Evolutionary conservation across 2,797 vertebrate genomes (phyloP).

Genomic region (Arnoldichthys spilopterus): DNA sequence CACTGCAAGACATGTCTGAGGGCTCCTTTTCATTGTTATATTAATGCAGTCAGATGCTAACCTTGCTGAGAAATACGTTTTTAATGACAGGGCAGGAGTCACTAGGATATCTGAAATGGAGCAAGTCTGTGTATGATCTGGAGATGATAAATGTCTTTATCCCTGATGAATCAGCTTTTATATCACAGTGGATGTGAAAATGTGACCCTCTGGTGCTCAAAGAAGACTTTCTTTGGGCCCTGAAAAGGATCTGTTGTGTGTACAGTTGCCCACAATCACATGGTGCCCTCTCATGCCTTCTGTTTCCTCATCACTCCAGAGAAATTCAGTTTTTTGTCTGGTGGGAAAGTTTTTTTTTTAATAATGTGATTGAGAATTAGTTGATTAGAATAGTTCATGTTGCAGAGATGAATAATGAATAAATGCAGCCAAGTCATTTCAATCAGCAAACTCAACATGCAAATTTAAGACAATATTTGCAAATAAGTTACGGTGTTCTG

Average conservation of each 20-base stretch:
- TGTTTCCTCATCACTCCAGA: conserved; percentile 30
- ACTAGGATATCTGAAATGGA: background rate
- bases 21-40: background rate
- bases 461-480: background rate
- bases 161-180: conserved; percentile 51
- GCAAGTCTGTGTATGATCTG: conserved; percentile 33
- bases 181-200: conserved; percentile 33
- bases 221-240: conserved; percentile 55
- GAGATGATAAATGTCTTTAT: conserved; percentile 37
- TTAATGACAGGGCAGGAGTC: background rate
- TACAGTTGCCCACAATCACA: conserved; percentile 62
- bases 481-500: background rate
- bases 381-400: background rate
- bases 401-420: no score
- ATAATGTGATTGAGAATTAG: background rate
- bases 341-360: conserved; percentile 13
- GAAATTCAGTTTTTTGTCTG: background rate
- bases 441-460: background rate
- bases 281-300: conserved; percentile 50
- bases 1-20: background rate
- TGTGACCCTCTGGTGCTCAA: conserved; percentile 49
- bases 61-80: background rate
- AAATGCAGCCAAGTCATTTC: background rate
- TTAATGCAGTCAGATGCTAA: background rate
- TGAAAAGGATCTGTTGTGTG: conserved; percentile 63